Conservation (phyloP, 2,797 vertebrate genomes). For the Pyrocephalus nanus region DNA sequence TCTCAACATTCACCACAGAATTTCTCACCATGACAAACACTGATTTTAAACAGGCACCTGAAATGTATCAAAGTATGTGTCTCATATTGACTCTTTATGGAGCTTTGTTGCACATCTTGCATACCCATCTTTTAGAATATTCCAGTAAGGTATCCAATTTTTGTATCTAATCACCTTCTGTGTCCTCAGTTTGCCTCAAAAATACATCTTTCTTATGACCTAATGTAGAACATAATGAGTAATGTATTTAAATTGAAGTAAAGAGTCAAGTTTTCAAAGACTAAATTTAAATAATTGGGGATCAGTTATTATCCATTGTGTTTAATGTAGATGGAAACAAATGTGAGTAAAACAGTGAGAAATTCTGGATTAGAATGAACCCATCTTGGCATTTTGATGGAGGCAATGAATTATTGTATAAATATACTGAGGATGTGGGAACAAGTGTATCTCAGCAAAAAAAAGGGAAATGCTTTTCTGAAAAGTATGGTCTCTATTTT, state of each 20-base stretch:
- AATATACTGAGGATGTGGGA: neutral
- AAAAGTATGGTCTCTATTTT: neutral
- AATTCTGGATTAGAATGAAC: neutral
- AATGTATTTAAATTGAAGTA: neutral
- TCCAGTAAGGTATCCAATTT: neutral
- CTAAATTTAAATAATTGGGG: neutral
- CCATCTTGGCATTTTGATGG: neutral
- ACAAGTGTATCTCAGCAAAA: neutral
- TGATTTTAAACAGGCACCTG: constrained; percentile 31
- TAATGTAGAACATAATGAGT: neutral
- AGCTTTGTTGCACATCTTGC: neutral
- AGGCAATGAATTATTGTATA: neutral
- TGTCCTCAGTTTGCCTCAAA: neutral
- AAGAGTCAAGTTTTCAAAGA: neutral
- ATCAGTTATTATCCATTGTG: neutral
- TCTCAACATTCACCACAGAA: constrained; percentile 5
- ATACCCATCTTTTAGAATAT: neutral
- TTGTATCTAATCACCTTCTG: neutral
- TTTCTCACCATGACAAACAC: constrained; percentile 11
- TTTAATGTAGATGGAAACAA: neutral
- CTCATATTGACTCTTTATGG: neutral
- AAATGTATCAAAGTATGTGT: constrained; percentile 23
- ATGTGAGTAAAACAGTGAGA: neutral
- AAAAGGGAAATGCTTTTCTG: neutral
- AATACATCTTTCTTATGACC: neutral